Conservation (phyloP, 2,888 invertebrate genomes). For the Dasysyrphus tricinctus region DNA sequence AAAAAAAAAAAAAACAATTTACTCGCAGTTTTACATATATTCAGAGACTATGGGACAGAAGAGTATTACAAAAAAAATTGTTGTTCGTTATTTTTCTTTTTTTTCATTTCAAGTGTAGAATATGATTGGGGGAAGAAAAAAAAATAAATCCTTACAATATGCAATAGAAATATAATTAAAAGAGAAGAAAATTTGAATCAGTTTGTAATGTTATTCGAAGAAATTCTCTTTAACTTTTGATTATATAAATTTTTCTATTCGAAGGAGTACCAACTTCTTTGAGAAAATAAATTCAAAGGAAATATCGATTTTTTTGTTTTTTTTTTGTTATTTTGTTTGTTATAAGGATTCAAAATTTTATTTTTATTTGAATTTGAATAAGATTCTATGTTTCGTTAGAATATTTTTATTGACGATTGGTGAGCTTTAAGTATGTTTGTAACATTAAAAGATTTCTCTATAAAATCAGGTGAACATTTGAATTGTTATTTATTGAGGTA, state of each 20-base stretch:
- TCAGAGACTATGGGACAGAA: background rate
- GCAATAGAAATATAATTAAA: conserved; percentile 29
- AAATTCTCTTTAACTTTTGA: conserved; percentile 21
- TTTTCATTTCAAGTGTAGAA: background rate
- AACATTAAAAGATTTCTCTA: background rate
- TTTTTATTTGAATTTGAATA: background rate
- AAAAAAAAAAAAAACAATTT: background rate
- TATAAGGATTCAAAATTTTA: background rate
- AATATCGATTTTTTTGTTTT: background rate
- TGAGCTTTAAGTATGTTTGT: background rate
- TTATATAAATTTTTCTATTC: background rate
- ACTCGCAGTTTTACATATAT: background rate
- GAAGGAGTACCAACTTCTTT: background rate
- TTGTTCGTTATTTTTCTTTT: conserved; percentile 7
- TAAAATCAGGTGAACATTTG: background rate
- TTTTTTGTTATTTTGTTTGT: background rate
- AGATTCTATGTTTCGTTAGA: background rate
- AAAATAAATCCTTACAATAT: conserved; percentile 1
- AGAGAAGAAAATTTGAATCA: conserved; percentile 1
- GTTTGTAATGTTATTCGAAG: conserved; percentile 15
- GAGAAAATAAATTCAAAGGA: conserved; percentile 4
- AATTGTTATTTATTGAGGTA: background rate
- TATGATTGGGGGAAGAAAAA: conserved; percentile 4
- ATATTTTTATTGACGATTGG: background rate
- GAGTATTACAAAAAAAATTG: background rate